A percentile compares a stretch with the other conserved stretches of the same genome.
Conservation (phyloP, 2,797 vertebrate species). For the Stomatorhinus walkeri region DNA sequence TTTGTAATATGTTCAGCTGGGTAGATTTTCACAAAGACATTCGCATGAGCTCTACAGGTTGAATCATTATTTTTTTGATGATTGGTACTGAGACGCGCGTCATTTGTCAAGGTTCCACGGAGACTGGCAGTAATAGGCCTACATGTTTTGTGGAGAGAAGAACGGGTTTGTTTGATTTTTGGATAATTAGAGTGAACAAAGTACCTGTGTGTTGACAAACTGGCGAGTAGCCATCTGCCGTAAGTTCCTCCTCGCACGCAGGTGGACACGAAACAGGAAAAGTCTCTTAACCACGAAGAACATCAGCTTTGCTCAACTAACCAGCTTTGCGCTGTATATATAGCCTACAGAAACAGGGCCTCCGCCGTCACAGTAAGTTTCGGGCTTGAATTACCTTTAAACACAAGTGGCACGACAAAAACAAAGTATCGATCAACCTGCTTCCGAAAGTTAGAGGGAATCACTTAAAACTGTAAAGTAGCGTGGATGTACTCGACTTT, state of each 20-base stretch:
- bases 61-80: background rate
- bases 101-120: background rate
- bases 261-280: background rate
- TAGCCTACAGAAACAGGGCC: background rate
- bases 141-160: background rate
- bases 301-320: background rate
- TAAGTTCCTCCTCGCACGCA: background rate
- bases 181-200: background rate
- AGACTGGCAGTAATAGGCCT: background rate
- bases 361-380: background rate
- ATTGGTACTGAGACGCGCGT: background rate
- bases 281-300: background rate
- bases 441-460: background rate
- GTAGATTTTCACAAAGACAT: background rate
- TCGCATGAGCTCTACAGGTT: background rate
- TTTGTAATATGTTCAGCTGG: background rate
- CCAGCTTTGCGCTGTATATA: background rate
- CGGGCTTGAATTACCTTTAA: background rate
- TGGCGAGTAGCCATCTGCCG: background rate
- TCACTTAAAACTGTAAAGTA: background rate
- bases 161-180: background rate
- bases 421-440: background rate
- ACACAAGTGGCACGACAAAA: background rate
- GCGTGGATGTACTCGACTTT: background rate
- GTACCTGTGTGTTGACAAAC: background rate